phyloP scores from a whole-genome alignment of 2,113 vertebrate genomes.

The Notechis scutatus region DNA sequence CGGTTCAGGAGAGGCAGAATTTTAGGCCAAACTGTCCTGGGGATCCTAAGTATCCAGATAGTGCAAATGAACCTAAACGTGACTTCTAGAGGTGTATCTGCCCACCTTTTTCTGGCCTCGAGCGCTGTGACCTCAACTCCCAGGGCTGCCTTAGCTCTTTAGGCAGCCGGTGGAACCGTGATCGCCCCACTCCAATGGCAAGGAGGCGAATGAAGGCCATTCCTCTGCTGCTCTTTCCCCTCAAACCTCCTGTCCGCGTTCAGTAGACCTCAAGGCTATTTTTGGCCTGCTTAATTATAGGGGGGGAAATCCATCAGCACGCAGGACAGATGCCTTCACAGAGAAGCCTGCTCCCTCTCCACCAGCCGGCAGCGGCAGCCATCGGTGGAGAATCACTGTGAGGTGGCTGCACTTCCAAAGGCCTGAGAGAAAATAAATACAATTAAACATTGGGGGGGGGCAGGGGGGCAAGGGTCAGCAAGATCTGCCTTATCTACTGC shows the following conservation, averaged over 20 bases:
- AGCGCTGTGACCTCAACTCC: background rate
- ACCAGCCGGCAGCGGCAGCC: background rate
- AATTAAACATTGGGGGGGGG: background rate
- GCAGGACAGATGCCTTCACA: background rate
- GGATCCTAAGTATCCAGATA: background rate
- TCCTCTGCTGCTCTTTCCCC: conserved; percentile 25
- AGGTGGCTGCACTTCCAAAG: background rate
- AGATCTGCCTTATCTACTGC: background rate
- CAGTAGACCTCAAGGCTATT: conserved; percentile 46
- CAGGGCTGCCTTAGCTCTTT: background rate
- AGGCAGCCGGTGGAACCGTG: background rate
- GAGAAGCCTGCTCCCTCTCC: background rate
- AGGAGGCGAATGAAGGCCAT: background rate
- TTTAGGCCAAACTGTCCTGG: background rate
- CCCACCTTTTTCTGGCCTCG: background rate
- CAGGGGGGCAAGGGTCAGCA: accelerated
- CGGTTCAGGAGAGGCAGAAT: background rate
- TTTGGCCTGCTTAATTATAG: conserved; percentile 63
- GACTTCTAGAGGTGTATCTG: background rate
- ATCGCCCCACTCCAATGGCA: background rate
- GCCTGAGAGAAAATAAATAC: background rate
- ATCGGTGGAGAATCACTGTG: background rate
- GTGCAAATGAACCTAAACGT: background rate
- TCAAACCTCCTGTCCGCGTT: conserved; percentile 42
- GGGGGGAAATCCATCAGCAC: conserved; percentile 40